Conservation (phyloP, 2,113 vertebrate species). For the Oxyruncus cristatus region DNA sequence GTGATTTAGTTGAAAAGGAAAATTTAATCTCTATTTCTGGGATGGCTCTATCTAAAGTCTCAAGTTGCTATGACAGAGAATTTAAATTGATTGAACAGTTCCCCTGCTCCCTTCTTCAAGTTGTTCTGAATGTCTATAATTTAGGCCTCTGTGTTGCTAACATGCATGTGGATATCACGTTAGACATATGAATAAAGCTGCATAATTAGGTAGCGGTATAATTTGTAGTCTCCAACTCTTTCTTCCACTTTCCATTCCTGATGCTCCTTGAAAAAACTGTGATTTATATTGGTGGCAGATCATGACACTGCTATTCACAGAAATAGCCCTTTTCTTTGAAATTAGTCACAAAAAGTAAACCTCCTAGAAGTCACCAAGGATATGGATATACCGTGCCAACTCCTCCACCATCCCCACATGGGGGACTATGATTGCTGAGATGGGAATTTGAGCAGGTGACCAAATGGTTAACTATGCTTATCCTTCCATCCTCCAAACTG, state of each 20-base stretch:
- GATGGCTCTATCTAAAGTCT: neutral
- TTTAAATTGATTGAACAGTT: neutral
- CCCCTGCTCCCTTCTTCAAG: neutral
- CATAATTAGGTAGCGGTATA: slow-evolving; percentile 20
- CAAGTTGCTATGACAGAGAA: slow-evolving; percentile 1
- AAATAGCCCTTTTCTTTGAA: slow-evolving; percentile 22
- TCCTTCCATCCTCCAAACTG: slow-evolving; percentile 20
- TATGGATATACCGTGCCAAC: neutral
- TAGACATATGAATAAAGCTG: slow-evolving; percentile 30
- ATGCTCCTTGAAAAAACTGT: neutral
- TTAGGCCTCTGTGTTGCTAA: neutral
- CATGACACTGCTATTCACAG: neutral
- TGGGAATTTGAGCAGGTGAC: neutral
- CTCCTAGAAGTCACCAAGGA: neutral
- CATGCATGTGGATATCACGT: neutral
- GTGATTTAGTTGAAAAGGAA: slow-evolving; percentile 10
- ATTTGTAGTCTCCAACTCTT: slow-evolving; percentile 29
- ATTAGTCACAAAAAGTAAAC: slow-evolving; percentile 19
- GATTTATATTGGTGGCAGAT: slow-evolving; percentile 35
- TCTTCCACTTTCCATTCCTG: neutral
- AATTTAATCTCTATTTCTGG: neutral
- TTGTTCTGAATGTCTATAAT: slow-evolving; percentile 21
- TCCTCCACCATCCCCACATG: fast-evolving
- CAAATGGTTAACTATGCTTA: neutral
- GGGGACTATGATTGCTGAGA: neutral